Evolutionary conservation across 2,113 vertebrate species (phyloP).

Genomic region (Solea solea): DNA sequence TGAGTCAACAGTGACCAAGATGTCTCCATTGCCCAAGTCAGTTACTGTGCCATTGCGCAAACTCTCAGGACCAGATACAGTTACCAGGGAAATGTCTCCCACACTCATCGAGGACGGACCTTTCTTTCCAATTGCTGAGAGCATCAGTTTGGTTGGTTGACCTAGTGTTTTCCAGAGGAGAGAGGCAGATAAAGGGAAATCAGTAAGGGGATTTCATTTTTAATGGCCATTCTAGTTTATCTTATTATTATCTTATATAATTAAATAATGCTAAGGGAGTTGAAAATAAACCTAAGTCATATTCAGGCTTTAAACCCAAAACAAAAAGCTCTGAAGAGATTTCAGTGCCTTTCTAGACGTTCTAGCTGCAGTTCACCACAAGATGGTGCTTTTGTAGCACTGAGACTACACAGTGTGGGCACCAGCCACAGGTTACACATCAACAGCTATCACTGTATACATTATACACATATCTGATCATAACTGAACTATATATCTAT

Average conservation of each 20-base stretch:
- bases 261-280: too few species aligned
- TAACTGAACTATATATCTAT: background rate
- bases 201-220: background rate
- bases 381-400: background rate
- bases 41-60: conserved; percentile 36
- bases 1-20: conserved; percentile 64
- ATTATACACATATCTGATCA: too few species aligned
- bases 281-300: too few species aligned
- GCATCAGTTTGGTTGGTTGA: conserved; percentile 60
- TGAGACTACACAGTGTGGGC: background rate
- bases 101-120: conserved; percentile 66
- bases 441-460: background rate
- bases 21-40: conserved; percentile 69
- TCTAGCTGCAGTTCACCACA: background rate
- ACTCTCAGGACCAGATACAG: conserved; percentile 46
- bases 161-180: conserved; percentile 47
- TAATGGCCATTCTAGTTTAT: background rate
- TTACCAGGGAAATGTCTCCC: conserved; percentile 56
- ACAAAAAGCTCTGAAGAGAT: background rate
- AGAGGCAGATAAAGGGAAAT: background rate
- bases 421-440: background rate
- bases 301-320: too few species aligned
- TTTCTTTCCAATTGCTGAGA: conserved; percentile 76
- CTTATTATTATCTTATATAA: too few species aligned
- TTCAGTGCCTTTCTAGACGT: too few species aligned